phyloP scores from a whole-genome alignment of 2,113 vertebrate genomes.

The Tiliqua scincoides region DNA sequence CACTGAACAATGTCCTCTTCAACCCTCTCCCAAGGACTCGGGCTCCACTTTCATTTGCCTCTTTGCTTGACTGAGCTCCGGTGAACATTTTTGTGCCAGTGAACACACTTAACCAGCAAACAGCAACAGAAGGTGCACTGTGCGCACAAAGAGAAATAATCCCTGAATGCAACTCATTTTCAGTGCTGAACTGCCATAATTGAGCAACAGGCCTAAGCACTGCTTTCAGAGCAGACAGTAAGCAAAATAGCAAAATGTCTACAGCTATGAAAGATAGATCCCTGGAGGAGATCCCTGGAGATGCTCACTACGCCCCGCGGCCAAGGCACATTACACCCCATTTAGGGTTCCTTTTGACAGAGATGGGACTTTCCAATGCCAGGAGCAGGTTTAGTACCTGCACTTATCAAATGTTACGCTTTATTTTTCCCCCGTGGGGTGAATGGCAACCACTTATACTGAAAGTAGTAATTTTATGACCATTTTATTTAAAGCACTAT shows the following conservation, averaged over 20 bases:
- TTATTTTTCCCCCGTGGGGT: not conserved
- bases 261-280: not conserved
- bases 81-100: not conserved
- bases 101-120: not conserved
- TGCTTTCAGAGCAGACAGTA: not conserved
- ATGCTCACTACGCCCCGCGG: too few relatives aligned
- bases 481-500: not conserved
- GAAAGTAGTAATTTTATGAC: not conserved
- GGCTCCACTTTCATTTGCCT: constrained; percentile 30
- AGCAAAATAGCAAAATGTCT: not conserved
- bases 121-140: not conserved
- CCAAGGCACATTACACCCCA: not conserved
- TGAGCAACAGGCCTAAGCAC: not conserved
- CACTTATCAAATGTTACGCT: not conserved
- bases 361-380: not conserved
- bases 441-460: not conserved
- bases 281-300: not conserved
- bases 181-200: not conserved
- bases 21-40: constrained; percentile 28
- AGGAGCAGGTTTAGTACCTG: not conserved
- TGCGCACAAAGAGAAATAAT: not conserved
- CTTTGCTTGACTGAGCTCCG: constrained; percentile 10
- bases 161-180: not conserved
- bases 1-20: constrained; percentile 36
- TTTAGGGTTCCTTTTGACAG: not conserved